Evolutionary conservation across 2,797 vertebrate species (phyloP).

Genomic region (Cyclopterus lumpus): DNA sequence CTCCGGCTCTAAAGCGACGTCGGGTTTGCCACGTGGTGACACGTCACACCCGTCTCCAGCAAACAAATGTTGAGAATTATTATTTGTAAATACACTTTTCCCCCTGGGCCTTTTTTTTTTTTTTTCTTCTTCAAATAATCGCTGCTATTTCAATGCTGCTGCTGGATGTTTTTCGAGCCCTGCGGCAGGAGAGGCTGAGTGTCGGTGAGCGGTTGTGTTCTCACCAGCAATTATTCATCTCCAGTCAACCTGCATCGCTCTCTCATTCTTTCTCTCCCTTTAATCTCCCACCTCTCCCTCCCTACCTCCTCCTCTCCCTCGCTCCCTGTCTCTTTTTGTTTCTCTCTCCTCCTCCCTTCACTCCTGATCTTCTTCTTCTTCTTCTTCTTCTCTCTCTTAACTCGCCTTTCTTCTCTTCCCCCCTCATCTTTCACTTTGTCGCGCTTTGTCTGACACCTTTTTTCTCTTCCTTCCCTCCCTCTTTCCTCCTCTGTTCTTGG

Average conservation of each 20-base stretch:
- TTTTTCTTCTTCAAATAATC: conserved; percentile 29
- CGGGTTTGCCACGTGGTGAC: conserved; percentile 9
- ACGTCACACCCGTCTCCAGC: not conserved
- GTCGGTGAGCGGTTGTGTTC: conserved; percentile 52
- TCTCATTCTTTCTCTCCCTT: conserved; percentile 43
- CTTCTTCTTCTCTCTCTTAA: conserved; percentile 1
- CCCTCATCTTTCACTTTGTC: not conserved
- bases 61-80: conserved; percentile 57
- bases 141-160: conserved; percentile 53
- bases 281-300: conserved; percentile 46
- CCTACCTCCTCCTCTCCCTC: conserved; percentile 17
- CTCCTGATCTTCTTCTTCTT: conserved; percentile 12
- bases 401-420: conserved; percentile 4
- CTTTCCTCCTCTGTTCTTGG: not conserved
- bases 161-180: conserved; percentile 58
- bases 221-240: conserved; percentile 62
- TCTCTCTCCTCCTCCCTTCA: conserved; percentile 19
- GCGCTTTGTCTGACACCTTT: not conserved
- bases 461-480: not conserved
- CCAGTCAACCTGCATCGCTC: conserved; percentile 53
- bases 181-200: conserved; percentile 42
- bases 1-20: conserved; percentile 13
- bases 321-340: conserved; percentile 22
- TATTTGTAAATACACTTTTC: conserved; percentile 58
- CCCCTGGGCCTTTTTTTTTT: conserved; percentile 30